Evolutionary conservation across 2,797 vertebrate genomes (phyloP), one percentile per base, ranked within the genome.

Genomic region (Crypturellus tataupa): DNA sequence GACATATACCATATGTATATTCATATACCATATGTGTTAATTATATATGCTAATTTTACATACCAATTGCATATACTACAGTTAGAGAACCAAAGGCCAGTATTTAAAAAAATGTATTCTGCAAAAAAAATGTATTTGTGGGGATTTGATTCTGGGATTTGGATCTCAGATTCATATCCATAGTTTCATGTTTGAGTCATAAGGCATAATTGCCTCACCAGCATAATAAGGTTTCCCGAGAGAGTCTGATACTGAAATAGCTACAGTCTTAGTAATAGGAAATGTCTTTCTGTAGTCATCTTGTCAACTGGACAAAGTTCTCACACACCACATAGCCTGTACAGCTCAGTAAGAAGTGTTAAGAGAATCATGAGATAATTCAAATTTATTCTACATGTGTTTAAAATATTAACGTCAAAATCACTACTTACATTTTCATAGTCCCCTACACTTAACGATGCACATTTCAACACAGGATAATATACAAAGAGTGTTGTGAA

Each of bases 321-420:
- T 81, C 27, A 40, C 14, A 15, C 2, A 31, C 37, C 12, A 31
- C 81, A 78, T 78, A 46, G 17, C 21, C 2, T 3, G 37, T 25
- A 27, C 2, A n/a, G 10, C n/a, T 80, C 24, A 65, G 42, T 53
- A 33, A 44, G 51, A 89, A 42, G 29, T 2, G 1, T 75, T 49
- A 49, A 80, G 86, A 31, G 31, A 35, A 64, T 75, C 6, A 47
- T 67, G 17, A 53, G 12, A 15, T 63, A 39, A 47, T 80, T 67
- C 16, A 8, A 13, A 2, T n/a, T 40, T 83, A 80, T 77, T 49
- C 2, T 71, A 3, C 27, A 9, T 1, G 1, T 59, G 10, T 70
- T 70, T 78, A 68, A 67, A 93, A 78, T 78, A 83, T 21, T 64
- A n/a, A 29, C 78, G 90, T 11, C 44, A 68, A 71, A 80, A 56